A percentile compares a stretch with the other conserved stretches of the same genome.
phyloP scores from a whole-genome alignment of 2,797 vertebrate species.

The Cryptoprocta ferox region DNA sequence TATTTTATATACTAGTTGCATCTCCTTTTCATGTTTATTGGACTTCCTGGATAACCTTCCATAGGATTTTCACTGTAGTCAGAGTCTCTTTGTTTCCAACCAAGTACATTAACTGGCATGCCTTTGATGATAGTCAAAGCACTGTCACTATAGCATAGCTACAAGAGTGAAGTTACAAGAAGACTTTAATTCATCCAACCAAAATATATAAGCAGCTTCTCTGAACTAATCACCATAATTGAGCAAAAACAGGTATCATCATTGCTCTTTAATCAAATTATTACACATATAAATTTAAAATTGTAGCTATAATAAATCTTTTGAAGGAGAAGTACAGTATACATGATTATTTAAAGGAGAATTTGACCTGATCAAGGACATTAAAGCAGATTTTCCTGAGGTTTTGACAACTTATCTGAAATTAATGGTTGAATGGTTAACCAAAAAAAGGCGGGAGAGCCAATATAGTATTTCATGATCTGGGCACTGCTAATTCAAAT shows the following conservation, averaged over 20 bases:
- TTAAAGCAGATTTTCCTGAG: not conserved
- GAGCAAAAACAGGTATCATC: not conserved
- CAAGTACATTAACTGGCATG: not conserved
- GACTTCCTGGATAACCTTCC: not conserved
- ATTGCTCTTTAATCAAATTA: not conserved
- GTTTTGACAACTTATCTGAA: not conserved
- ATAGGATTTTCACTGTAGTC: not conserved
- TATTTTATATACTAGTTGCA: not conserved
- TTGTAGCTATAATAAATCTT: not conserved
- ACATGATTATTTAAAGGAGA: not conserved
- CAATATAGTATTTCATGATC: not conserved
- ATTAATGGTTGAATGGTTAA: not conserved
- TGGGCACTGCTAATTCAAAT: not conserved
- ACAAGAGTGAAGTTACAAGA: not conserved
- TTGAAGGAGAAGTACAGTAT: not conserved
- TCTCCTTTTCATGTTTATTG: not conserved
- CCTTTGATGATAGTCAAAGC: not conserved
- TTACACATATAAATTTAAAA: not conserved
- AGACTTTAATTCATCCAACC: not conserved
- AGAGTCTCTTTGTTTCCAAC: not conserved
- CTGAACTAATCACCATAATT: not conserved
- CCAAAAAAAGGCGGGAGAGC: not conserved
- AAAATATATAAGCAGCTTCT: conserved; percentile 1
- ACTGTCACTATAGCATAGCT: not conserved
- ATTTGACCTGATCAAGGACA: not conserved